Evolutionary conservation across 2,888 invertebrate species (phyloP).

Genomic region (Pimpla rufipes): DNA sequence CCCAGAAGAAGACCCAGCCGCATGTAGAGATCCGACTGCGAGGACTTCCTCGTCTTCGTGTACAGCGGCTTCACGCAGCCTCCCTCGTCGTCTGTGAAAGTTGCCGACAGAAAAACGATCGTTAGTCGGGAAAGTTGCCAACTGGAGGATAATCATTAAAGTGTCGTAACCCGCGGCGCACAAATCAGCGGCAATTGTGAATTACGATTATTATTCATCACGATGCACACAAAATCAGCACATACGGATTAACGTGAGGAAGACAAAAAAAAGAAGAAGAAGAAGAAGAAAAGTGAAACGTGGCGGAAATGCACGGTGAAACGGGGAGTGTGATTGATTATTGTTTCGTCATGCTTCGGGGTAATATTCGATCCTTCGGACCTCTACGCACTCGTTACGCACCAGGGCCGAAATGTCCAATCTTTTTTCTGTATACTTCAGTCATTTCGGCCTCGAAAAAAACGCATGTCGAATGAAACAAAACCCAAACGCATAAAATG

Average conservation of each 20-base stretch:
- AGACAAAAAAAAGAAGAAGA: constrained; percentile 1
- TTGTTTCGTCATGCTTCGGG: constrained; percentile 52
- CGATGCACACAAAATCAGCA: constrained; percentile 55
- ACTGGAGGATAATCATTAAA: constrained; percentile 35
- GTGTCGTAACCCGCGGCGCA: constrained; percentile 36
- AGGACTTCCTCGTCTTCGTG: constrained; percentile 86
- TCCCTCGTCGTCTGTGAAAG: constrained; percentile 90
- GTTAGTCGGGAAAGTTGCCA: constrained; percentile 61
- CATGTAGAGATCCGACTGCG: constrained; percentile 93
- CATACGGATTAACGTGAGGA: constrained; percentile 10
- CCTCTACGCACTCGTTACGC: not conserved
- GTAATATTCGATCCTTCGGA: constrained; percentile 1
- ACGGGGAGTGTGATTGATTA: constrained; percentile 37
- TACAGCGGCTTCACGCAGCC: constrained; percentile 88
- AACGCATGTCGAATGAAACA: constrained; percentile 32
- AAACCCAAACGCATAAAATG: constrained; percentile 53
- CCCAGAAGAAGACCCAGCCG: constrained; percentile 93
- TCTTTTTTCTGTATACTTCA: not conserved
- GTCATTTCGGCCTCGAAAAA: not conserved
- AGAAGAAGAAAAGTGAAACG: constrained; percentile 18
- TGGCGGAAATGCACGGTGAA: constrained; percentile 27
- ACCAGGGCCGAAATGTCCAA: not conserved
- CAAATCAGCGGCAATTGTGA: constrained; percentile 34
- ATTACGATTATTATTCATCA: constrained; percentile 58
- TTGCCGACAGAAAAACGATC: constrained; percentile 45